Conservation (phyloP, 2,888 invertebrate genomes). For the Dendrolimus houi region DNA sequence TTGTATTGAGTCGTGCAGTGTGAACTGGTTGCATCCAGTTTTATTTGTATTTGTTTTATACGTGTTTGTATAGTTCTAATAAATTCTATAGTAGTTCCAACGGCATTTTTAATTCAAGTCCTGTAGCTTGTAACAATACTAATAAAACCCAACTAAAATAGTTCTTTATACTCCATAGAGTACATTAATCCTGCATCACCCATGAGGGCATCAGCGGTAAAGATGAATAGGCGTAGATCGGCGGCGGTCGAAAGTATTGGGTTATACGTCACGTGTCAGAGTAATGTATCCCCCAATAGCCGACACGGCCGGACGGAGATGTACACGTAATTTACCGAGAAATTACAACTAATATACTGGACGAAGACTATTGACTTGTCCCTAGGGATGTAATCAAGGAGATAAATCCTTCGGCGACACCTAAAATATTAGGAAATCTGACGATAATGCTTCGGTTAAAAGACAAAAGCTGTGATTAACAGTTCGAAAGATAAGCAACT, state of each 20-base stretch:
- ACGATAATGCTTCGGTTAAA: too few species aligned
- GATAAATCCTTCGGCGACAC: neutral
- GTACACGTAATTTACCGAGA: neutral
- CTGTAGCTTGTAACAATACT: too few species aligned
- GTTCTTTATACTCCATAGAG: neutral
- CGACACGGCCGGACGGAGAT: neutral
- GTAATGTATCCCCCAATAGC: conserved; percentile 15
- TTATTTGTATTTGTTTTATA: too few species aligned
- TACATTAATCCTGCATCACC: neutral
- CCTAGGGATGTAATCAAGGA: conserved; percentile 1
- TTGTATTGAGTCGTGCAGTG: too few species aligned
- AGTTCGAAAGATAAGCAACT: too few species aligned
- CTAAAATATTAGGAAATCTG: too few species aligned
- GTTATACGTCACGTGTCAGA: conserved; percentile 24
- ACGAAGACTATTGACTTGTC: conserved; percentile 17
- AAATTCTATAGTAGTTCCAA: too few species aligned
- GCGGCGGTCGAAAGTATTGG: conserved; percentile 16
- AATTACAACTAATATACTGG: neutral
- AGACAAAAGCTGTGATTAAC: too few species aligned
- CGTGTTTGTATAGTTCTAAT: too few species aligned
- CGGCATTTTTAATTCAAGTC: too few species aligned
- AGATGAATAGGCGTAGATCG: neutral
- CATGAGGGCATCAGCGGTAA: neutral
- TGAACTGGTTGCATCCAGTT: too few species aligned
- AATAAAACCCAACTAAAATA: too few species aligned